phyloP scores from a whole-genome alignment of 2,888 invertebrate genomes.

The Diarsia brunnea region DNA sequence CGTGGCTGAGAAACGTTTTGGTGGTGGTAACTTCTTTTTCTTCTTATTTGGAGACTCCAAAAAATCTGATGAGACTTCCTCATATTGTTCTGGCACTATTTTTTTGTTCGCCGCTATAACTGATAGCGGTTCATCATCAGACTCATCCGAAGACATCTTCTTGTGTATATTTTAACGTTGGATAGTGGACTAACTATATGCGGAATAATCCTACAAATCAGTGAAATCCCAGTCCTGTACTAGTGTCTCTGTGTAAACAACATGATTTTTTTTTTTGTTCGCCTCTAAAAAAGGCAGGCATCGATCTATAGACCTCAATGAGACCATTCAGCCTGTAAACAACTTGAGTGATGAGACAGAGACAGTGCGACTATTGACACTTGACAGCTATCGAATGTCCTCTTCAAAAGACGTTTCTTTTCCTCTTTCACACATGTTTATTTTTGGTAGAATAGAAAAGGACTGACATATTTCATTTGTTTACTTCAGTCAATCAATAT shows the following conservation, averaged over 20 bases:
- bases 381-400: not conserved
- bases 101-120: conserved; percentile 82
- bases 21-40: conserved; percentile 67
- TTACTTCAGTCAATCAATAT: not conserved
- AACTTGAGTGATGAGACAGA: too few species aligned
- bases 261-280: too few species aligned
- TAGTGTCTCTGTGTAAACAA: too few species aligned
- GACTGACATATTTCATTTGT: not conserved
- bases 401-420: not conserved
- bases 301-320: too few species aligned
- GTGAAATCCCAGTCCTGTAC: not conserved
- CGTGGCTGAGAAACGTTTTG: conserved; percentile 66
- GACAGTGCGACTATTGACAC: not conserved
- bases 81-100: conserved; percentile 69
- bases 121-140: conserved; percentile 87
- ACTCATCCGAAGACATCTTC: conserved; percentile 79
- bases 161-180: not conserved
- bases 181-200: not conserved
- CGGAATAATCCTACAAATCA: not conserved
- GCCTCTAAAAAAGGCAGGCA: too few species aligned
- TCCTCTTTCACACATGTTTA: not conserved
- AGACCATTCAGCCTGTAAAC: too few species aligned
- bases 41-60: conserved; percentile 70
- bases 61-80: conserved; percentile 31
- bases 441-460: not conserved